These are phyloP conservation scores for Zoanthus solanderi DNA, from an alignment of 92 coral and sea anemone species.

Conservation along the genomic window DNA sequence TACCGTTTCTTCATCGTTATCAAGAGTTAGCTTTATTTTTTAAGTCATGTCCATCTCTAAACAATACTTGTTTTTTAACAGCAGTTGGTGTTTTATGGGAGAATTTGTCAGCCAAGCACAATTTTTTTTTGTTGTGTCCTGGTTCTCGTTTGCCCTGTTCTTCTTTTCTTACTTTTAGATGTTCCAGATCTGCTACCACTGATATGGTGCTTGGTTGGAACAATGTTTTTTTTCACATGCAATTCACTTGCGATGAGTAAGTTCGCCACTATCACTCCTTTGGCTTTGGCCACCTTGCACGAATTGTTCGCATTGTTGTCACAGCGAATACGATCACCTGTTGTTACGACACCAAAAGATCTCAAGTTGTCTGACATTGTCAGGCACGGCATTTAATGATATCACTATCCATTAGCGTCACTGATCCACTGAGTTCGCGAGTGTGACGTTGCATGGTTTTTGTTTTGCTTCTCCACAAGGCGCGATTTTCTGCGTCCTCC, in stretches of 20 bases:
- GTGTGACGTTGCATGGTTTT: too few species aligned
- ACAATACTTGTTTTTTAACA: conserved; percentile 66
- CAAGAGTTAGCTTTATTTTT: conserved; percentile 67
- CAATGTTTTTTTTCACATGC: conserved; percentile 33
- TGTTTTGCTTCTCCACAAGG: too few species aligned
- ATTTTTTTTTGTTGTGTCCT: neutral
- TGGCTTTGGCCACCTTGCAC: too few species aligned
- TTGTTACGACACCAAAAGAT: conserved; percentile 53
- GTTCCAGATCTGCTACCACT: conserved; percentile 14
- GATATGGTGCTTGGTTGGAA: conserved; percentile 44
- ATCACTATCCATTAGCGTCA: too few species aligned
- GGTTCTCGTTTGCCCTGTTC: conserved; percentile 31
- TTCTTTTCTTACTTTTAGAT: conserved; percentile 32
- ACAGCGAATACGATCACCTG: conserved; percentile 45
- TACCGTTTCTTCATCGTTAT: conserved; percentile 71
- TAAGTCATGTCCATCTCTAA: conserved; percentile 68
- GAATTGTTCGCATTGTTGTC: conserved; percentile 23
- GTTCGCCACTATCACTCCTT: conserved; percentile 2
- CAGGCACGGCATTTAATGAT: neutral
- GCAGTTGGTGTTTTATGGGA: conserved; percentile 57
- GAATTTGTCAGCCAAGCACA: conserved; percentile 65
- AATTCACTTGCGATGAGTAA: conserved; percentile 35
- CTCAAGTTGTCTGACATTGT: conserved; percentile 47
- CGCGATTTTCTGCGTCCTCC: too few species aligned
- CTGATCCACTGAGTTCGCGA: too few species aligned